A percentile compares a stretch with the other conserved stretches of the same genome.
These are phyloP conservation scores for Neodon shergylaensis DNA, from an alignment of 2,113 vertebrate genomes.

Conservation along the genomic window DNA sequence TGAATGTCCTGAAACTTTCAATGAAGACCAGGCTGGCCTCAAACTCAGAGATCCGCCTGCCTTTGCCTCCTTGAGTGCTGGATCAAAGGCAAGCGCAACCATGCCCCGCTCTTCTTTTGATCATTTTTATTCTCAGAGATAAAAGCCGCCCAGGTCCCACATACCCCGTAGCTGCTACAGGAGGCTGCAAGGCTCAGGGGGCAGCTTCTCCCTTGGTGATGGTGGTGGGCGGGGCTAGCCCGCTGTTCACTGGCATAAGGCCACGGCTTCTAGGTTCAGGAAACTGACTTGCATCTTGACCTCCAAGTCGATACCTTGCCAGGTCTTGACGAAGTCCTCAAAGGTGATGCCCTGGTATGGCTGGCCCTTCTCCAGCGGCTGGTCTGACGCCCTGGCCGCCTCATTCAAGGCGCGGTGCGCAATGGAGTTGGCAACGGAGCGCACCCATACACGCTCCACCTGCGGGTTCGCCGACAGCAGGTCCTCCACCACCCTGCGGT, in stretches of 20 bases:
- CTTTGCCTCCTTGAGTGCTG: too few species aligned
- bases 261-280: not conserved
- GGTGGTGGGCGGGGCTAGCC: not conserved
- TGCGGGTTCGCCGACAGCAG: not conserved
- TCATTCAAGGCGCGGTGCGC: not conserved
- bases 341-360: not conserved
- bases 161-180: not conserved
- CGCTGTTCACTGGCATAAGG: not conserved
- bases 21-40: too few species aligned
- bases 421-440: not conserved
- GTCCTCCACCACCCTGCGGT: not conserved
- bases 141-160: not conserved
- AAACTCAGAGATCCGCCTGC: too few species aligned
- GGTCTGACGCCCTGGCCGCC: not conserved
- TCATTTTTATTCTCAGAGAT: not conserved
- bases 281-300: constrained; percentile 9
- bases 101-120: not conserved
- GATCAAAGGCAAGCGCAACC: too few species aligned
- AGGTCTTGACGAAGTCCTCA: not conserved
- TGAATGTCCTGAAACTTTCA: too few species aligned
- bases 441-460: not conserved
- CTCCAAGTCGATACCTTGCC: not conserved
- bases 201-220: not conserved
- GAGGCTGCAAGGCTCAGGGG: not conserved
- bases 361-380: not conserved